Evolutionary conservation across 2,113 vertebrate species (phyloP), one percentile per base, ranked within the genome.

Genomic region (Neolamprologus brichardi): DNA sequence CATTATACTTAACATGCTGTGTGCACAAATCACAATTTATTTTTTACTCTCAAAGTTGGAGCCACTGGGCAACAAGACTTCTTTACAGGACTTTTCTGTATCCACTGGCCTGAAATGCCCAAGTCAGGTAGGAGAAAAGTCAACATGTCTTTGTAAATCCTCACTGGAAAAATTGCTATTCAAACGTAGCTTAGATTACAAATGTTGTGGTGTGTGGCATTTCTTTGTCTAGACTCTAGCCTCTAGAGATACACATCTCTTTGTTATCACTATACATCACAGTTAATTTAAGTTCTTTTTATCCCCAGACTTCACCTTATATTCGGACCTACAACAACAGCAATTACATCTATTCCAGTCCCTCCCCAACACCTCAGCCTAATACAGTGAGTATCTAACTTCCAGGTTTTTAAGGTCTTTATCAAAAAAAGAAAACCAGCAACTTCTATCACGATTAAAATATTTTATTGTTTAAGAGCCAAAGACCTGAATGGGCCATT

Each of bases 321-420:
- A 91, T 99, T 87, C 94, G 94, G 77, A 99, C 98, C 0, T 95
- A 91, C 83, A 93, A 77, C 85, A 99, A 99, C 87, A 98, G 96
- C 83, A 95, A 98, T 92, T 95, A 97, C 90, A 94, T 39, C 0
- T 95, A 97, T 85, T 54, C 85, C 23, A 82, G 84, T 13, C 95
- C 94, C 6, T 10, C 91, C 15, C 96, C 96, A 18, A 95, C 95
- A 56, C 56, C 88, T 44, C 90, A 37, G 39, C 96, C 96, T n/a
- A 84, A 67, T 88, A 79, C 95, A 94, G 98, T 98, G 97, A 87
- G 94, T 15, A 44, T 77, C 10, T 78, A 6, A 37, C 8, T 12
- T 67, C 37, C 3, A 4, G 44, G n/a, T 17, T 4, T 37, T 51
- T 14, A 17, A 37, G 53, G 37, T 41, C 37, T 41, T 70, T 70